Conservation (phyloP, 1,140 invertebrate species). For the Drosophila lacertosa region DNA sequence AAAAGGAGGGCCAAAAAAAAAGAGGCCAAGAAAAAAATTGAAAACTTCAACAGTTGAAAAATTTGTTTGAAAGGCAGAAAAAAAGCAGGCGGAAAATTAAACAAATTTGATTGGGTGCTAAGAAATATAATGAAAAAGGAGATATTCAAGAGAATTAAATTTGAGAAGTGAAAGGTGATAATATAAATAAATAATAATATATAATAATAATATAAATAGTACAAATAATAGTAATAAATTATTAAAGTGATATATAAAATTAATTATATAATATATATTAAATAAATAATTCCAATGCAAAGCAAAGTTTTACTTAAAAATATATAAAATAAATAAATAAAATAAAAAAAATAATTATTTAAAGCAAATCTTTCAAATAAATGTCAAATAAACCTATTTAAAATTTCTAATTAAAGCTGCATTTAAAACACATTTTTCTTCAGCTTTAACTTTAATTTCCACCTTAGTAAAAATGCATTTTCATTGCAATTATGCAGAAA, state of each 20-base stretch:
- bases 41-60: constrained; percentile 12
- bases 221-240: too few relatives aligned
- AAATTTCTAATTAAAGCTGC: too few relatives aligned
- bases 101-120: neutral
- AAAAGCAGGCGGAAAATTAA: constrained; percentile 10
- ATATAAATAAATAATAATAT: neutral
- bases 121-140: neutral
- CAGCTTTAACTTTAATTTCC: too few relatives aligned
- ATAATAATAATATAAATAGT: too few relatives aligned
- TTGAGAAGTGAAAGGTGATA: neutral
- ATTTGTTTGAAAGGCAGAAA: constrained; percentile 18
- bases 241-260: too few relatives aligned
- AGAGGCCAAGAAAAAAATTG: neutral
- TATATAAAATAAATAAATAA: neutral
- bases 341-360: neutral
- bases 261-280: too few relatives aligned
- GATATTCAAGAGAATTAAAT: neutral
- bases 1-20: constrained; percentile 6
- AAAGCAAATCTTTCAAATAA: too few relatives aligned
- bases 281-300: neutral
- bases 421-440: too few relatives aligned
- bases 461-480: too few relatives aligned
- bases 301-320: neutral
- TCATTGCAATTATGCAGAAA: constrained; percentile 6
- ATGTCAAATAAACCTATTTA: too few relatives aligned